Base-by-base conservation (phyloP, 2,888 invertebrate genomes). In the Capitulum mitella region DNA sequence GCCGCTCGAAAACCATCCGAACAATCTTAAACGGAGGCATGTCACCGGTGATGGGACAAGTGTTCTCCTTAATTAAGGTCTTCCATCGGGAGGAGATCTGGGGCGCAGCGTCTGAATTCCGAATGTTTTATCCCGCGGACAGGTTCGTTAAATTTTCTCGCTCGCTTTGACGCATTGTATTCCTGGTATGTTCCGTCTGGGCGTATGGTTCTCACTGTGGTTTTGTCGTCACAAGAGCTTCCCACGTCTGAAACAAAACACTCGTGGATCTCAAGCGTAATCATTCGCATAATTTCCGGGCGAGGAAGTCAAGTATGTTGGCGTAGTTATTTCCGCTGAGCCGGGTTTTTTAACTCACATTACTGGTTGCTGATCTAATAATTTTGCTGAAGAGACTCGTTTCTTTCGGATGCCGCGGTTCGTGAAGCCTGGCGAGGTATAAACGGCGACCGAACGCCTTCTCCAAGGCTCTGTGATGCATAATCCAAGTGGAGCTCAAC, bases 1-100 rank as follows among this genome's bases (percentile, higher is more conserved):
- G 14, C 61, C 61, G 32, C 61, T n/a, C 10, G 8, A 8, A 29
- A 61, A 32, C 32, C n/a, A 70, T 70, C 70, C 70, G 37, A 5
- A 37, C 37, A 70, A 70, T 70, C 37, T 70, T 70, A 70, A 70
- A 70, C 70, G 70, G 16, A 14, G 37, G 70, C 70, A 37, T 61
- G 70, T 37, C 37, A 3, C 8, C 10, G 37, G 34, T 37, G 70
- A 37, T 70, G 70, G 70, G 34, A 70, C 70, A 70, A 70, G 70
- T 70, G 70, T 34, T 5, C 37, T 14, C 37, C 37, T 70, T 70
- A 70, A 70, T 70, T 70, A 70, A 29, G 29, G 19, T 22, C 37
- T 29, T 22, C 37, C 37, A 34, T 22, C 37, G 14, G 29, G 22
- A 32, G 0, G 22, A 70, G 16, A 19, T 37, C 37, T 3, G 19